Percentiles rank a stretch among this genome's conserved stretches.
These are phyloP conservation scores for Bucorvus abyssinicus DNA, from an alignment of 2,797 vertebrate species.

Conservation along the genomic window DNA sequence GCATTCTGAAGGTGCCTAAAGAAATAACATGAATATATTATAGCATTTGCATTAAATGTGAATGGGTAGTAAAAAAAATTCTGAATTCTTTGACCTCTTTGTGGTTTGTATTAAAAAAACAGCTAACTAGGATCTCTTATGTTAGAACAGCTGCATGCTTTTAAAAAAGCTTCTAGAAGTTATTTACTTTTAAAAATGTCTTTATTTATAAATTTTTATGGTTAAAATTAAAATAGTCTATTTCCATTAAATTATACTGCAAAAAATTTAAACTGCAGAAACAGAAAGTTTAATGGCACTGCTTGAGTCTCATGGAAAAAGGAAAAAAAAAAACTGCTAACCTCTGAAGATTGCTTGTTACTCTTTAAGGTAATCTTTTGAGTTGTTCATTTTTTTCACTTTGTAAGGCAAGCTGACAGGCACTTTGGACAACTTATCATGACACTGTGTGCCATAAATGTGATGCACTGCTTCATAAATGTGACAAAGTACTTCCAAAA, in stretches of 20 bases:
- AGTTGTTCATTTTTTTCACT: constrained; percentile 32
- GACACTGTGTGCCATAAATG: constrained; percentile 63
- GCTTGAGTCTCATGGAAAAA: not conserved
- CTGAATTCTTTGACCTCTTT: constrained; percentile 35
- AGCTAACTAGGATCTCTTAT: not conserved
- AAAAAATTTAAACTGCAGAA: not conserved
- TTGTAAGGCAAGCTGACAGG: constrained; percentile 55
- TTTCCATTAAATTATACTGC: constrained; percentile 8
- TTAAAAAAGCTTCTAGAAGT: constrained; percentile 24
- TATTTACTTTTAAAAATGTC: constrained; percentile 29
- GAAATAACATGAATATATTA: constrained; percentile 25
- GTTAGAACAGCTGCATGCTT: constrained; percentile 52
- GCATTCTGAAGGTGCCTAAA: constrained; percentile 35
- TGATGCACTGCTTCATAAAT: constrained; percentile 66
- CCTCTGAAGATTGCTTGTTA: not conserved
- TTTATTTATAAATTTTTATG: constrained; percentile 35
- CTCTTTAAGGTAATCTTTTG: constrained; percentile 7
- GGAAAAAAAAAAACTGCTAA: not conserved
- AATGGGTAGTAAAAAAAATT: constrained; percentile 30
- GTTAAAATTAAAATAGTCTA: constrained; percentile 29
- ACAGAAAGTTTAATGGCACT: not conserved
- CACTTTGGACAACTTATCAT: constrained; percentile 65
- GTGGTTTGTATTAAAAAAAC: constrained; percentile 35
- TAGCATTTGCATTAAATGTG: constrained; percentile 59
- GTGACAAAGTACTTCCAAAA: constrained; percentile 68